Evolutionary conservation across 2,113 vertebrate species (phyloP).

Genomic region (Clarias magur): DNA sequence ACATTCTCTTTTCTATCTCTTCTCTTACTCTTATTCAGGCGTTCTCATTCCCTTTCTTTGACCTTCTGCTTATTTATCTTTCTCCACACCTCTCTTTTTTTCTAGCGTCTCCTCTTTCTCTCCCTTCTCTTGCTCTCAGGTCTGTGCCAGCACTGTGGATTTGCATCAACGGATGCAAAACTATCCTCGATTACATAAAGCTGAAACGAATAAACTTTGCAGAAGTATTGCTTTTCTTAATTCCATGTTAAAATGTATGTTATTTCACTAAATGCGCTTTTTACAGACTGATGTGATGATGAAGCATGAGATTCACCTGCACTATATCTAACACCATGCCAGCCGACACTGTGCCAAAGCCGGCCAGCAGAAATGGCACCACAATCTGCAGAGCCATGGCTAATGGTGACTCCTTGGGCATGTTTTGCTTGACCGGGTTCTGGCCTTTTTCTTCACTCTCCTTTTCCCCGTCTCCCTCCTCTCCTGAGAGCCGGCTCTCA

Average conservation of each 20-base stretch:
- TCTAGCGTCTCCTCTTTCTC: neutral
- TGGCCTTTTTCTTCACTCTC: conserved; percentile 50
- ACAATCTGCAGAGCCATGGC: conserved; percentile 92
- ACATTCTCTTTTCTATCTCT: neutral
- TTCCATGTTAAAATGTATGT: neutral
- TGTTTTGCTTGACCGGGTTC: conserved; percentile 48
- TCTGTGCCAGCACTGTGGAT: neutral
- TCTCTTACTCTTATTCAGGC: neutral
- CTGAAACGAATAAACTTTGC: neutral
- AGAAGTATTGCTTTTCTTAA: neutral
- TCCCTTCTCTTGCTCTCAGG: neutral
- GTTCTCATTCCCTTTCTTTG: neutral
- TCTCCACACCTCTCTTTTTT: neutral
- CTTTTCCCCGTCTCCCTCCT: conserved; percentile 60
- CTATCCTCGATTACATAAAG: neutral
- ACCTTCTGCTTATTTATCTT: neutral
- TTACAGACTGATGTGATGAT: neutral
- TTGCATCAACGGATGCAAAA: neutral
- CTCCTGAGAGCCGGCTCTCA: conserved; percentile 65
- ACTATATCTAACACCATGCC: conserved; percentile 97
- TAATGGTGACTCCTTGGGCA: conserved; percentile 87
- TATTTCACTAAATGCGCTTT: neutral
- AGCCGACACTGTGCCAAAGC: conserved; percentile 94
- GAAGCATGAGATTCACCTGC: conserved; percentile 76
- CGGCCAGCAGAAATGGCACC: conserved; percentile 89